Evolutionary conservation across 2,888 invertebrate species (phyloP).

Genomic region (Theretra japonica): DNA sequence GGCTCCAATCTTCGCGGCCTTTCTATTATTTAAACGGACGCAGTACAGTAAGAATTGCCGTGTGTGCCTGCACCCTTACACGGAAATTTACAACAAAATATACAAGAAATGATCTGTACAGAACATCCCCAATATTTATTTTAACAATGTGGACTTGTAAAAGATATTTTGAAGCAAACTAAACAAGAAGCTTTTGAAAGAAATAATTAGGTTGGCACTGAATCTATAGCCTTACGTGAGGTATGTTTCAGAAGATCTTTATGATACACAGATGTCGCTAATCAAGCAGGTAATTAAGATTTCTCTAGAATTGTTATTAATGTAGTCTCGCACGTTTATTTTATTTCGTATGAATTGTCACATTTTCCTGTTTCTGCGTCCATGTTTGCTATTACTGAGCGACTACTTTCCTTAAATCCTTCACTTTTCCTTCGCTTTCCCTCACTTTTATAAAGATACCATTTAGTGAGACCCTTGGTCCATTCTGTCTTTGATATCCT

Average conservation of each 20-base stretch:
- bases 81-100: conserved; percentile 39
- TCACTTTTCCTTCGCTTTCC: no score
- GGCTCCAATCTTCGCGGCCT: conserved; percentile 81
- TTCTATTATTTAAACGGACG: conserved; percentile 82
- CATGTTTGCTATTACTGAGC: no score
- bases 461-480: no score
- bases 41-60: conserved; percentile 73
- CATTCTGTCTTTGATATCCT: no score
- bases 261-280: background rate
- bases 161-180: background rate
- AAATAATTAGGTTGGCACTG: background rate
- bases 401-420: no score
- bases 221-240: background rate
- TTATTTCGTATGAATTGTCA: no score
- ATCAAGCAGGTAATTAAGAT: background rate
- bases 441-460: no score
- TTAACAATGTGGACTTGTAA: background rate
- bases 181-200: background rate
- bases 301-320: background rate
- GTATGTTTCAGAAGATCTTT: background rate
- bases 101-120: background rate
- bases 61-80: conserved; percentile 60
- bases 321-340: no score
- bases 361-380: no score
- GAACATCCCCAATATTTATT: background rate